Evolutionary conservation across 1,140 invertebrate species (phyloP).

Genomic region (Heliconius melpomene): DNA sequence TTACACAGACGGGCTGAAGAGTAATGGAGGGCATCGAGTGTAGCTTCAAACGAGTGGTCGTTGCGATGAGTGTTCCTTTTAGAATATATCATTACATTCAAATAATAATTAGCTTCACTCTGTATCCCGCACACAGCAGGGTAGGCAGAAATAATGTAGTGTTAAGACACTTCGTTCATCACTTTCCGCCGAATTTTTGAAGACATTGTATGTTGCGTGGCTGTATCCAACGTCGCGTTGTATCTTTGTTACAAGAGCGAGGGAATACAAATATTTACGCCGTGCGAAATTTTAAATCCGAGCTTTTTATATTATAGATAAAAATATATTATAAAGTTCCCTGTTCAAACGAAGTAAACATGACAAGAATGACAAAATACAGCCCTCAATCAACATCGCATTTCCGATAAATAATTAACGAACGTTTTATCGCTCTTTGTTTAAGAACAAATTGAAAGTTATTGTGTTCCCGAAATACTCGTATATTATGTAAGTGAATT

Average conservation of each 20-base stretch:
- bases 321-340: background rate
- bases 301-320: no score
- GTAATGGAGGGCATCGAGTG: conserved; percentile 9
- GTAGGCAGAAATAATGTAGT: no score
- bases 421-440: background rate
- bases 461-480: background rate
- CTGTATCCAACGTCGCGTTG: no score
- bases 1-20: background rate
- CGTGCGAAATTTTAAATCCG: no score
- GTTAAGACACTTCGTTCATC: no score
- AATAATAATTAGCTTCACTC: no score
- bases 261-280: no score
- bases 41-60: background rate
- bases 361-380: background rate
- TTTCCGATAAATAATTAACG: conserved; percentile 9
- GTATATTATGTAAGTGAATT: background rate
- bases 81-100: background rate
- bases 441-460: background rate
- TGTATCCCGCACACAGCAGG: no score
- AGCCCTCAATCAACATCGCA: background rate
- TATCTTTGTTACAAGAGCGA: no score
- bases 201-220: no score
- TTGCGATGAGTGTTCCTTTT: background rate
- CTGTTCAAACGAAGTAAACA: background rate
- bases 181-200: no score